Percentiles rank a stretch among this genome's conserved stretches.
Conservation (phyloP, 2,888 invertebrate species). For the Phengaris alcon region DNA sequence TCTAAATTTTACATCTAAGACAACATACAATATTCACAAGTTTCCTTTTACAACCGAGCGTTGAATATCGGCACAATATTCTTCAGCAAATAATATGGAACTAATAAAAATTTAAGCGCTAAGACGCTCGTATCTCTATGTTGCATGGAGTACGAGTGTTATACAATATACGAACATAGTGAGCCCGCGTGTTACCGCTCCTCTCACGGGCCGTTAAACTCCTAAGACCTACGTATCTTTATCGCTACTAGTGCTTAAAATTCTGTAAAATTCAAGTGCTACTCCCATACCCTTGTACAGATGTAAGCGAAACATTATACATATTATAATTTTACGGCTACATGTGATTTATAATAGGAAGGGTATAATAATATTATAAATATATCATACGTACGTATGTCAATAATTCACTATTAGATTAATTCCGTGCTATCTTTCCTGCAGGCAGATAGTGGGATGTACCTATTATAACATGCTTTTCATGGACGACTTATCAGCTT, state of each 20-base stretch:
- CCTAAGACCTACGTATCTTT: conserved; percentile 33
- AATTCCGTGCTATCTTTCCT: not conserved
- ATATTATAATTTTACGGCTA: not conserved
- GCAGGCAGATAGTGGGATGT: not conserved
- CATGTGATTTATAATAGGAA: no score
- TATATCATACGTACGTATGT: no score
- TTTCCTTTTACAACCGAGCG: not conserved
- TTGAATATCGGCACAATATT: conserved; percentile 7
- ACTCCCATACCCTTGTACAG: not conserved
- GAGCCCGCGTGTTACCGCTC: conserved; percentile 32
- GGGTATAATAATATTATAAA: not conserved
- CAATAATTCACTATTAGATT: no score
- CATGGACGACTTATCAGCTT: not conserved
- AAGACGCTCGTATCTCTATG: not conserved
- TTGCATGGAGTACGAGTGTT: not conserved
- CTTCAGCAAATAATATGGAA: conserved; percentile 6
- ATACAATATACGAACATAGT: not conserved
- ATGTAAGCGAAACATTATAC: not conserved
- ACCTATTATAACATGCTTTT: not conserved
- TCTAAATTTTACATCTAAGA: not conserved
- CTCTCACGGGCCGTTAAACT: conserved; percentile 35
- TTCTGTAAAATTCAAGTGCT: conserved; percentile 28
- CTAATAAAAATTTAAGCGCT: conserved; percentile 19
- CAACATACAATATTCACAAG: not conserved
- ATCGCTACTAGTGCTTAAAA: conserved; percentile 31